Evolutionary conservation across 2,113 vertebrate species (phyloP).

Genomic region (Nesoenas mayeri): DNA sequence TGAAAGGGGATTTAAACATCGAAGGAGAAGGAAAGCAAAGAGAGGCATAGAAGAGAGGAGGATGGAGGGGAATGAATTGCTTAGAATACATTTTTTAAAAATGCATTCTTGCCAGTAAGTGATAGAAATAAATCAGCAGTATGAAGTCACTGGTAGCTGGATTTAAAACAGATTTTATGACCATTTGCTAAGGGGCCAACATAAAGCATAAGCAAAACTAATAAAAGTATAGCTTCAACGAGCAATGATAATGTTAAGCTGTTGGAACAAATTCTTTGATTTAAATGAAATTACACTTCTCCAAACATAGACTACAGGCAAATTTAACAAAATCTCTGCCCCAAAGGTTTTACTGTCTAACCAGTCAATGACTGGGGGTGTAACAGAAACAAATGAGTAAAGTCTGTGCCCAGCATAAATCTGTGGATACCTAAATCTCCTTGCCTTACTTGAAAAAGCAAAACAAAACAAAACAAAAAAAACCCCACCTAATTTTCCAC

Average conservation of each 20-base stretch:
- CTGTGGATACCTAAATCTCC: background rate
- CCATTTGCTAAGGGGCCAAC: slow-evolving; percentile 35
- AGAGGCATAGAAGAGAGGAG: background rate
- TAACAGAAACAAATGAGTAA: background rate
- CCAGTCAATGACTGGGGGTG: background rate
- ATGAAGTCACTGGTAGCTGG: slow-evolving; percentile 44
- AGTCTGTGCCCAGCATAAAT: background rate
- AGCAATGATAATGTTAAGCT: background rate
- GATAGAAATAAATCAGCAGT: slow-evolving; percentile 58
- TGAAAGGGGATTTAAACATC: slow-evolving; percentile 8
- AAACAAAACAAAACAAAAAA: too few species aligned
- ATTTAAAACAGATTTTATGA: slow-evolving; percentile 58
- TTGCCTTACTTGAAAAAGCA: background rate
- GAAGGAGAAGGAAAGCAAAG: background rate
- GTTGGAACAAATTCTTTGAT: slow-evolving; percentile 3
- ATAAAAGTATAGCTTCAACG: slow-evolving; percentile 27
- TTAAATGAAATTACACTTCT: background rate
- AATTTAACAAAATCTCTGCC: background rate
- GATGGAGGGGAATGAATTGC: background rate
- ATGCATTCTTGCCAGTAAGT: slow-evolving; percentile 53
- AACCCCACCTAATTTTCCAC: background rate
- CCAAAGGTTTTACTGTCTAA: background rate
- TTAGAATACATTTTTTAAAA: background rate
- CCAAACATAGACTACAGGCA: background rate
- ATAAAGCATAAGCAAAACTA: slow-evolving; percentile 52